phyloP scores from a whole-genome alignment of 2,113 vertebrate genomes.

The Leptobrachium leishanense region DNA sequence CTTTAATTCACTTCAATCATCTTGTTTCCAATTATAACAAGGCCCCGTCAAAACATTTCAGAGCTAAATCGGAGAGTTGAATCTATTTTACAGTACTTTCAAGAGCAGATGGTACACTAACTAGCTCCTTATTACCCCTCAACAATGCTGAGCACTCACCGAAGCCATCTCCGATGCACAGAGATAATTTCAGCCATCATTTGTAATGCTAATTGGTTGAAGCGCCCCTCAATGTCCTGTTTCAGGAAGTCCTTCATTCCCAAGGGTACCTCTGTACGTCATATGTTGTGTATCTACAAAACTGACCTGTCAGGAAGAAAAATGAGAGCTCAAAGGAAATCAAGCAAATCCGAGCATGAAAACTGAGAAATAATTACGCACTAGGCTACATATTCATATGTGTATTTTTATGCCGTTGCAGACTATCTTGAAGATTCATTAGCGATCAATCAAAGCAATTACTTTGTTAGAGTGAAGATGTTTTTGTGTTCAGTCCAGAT shows the following conservation, averaged over 20 bases:
- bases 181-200: constrained; percentile 17
- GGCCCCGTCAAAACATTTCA: not conserved
- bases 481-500: too few species aligned
- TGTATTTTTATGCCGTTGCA: not conserved
- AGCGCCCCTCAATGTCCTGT: not conserved
- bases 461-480: too few species aligned
- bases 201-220: constrained; percentile 16
- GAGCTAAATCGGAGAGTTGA: constrained; percentile 22
- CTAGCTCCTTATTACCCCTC: constrained; percentile 27
- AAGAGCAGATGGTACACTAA: constrained; percentile 32
- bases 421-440: too few species aligned
- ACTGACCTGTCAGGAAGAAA: not conserved
- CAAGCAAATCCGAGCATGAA: constrained; percentile 1
- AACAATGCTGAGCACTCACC: constrained; percentile 9
- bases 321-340: not conserved
- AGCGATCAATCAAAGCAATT: too few species aligned
- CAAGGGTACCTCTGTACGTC: not conserved
- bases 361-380: not conserved
- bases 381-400: constrained; percentile 23
- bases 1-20: not conserved
- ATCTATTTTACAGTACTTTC: not conserved
- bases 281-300: constrained; percentile 23
- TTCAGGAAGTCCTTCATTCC: constrained; percentile 15
- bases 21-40: constrained; percentile 8
- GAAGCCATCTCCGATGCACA: constrained; percentile 24